Conservation (phyloP, 2,113 vertebrate genomes). For the Eulemur rufifrons region DNA sequence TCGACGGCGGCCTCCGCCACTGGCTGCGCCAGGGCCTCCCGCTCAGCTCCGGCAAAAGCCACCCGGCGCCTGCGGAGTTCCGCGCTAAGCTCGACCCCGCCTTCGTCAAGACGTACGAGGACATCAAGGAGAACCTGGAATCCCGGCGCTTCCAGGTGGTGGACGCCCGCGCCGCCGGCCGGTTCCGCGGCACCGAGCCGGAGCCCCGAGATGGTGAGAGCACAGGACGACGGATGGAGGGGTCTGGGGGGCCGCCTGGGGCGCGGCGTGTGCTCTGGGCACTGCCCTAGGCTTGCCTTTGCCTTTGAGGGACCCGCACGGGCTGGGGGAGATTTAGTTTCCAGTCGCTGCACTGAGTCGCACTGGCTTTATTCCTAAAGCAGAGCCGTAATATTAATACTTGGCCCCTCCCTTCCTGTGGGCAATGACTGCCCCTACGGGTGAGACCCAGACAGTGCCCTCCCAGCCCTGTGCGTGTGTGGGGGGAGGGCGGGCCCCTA, state of each 20-base stretch:
- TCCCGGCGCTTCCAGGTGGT: conserved; percentile 88
- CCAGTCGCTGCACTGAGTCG: not conserved
- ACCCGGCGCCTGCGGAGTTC: conserved; percentile 83
- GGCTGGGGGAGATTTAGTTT: not conserved
- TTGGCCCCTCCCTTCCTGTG: too few species aligned
- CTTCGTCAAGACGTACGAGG: conserved; percentile 90
- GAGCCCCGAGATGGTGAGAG: conserved; percentile 93
- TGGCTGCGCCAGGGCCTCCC: conserved; percentile 88
- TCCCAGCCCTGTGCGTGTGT: not conserved
- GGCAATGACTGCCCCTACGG: not conserved
- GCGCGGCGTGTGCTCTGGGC: fast-evolving
- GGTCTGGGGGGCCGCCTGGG: fast-evolving
- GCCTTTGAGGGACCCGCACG: not conserved
- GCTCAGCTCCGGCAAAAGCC: conserved; percentile 81
- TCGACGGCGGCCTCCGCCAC: conserved; percentile 92
- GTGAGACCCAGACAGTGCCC: not conserved
- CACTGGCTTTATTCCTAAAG: not conserved
- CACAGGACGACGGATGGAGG: fast-evolving
- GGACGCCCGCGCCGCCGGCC: conserved; percentile 89
- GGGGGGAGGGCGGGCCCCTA: not conserved
- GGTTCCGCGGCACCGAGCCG: conserved; percentile 92
- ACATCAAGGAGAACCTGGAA: conserved; percentile 90
- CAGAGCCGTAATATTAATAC: not conserved
- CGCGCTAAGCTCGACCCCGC: conserved; percentile 82
- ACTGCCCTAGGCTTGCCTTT: not conserved